Base-by-base conservation (phyloP, 2,888 invertebrate species). In the Idaea dimidiata region DNA sequence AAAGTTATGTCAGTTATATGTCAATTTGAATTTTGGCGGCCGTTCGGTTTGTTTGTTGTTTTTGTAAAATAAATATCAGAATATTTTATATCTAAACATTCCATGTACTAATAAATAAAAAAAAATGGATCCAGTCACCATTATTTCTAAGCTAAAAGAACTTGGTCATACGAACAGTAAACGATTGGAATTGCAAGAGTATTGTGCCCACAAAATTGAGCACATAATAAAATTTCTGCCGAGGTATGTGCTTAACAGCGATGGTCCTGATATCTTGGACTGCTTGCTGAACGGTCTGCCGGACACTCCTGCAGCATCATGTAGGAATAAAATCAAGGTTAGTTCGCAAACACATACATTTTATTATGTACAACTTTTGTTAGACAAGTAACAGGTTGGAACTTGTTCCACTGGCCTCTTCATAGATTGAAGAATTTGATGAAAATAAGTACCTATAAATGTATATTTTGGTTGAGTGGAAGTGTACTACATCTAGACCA, bases 211-310 rank as follows among this genome's bases (percentile, higher is more conserved):
- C 16, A 82, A 88, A 62, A 74, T 84, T 68, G 82, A 84, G 17
- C 75, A 91, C 90, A 82, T 91, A 54, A 58, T 83, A 24, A 81
- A 81, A 62, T 74, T 72, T 65, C 75, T 91, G 67, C 79, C 88
- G 1, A 77, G 81, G 18, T 82, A 84, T 61, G 80, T 91, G 60
- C 62, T 89, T 17, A 83, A 81, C 64, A 86, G 82, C 61, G 91
- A 91, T 74, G 91, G 88, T 0, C 81, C 79, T 31, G 79, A 83
- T 65, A 54, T 91, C 24, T 67, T 90, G 54, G 82, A 87, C 65
- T 88, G 84, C 70, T 71, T 91, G 64, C 74, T 91, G 3, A 88
- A 82, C 76, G 91, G 89, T 58, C 71, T 89, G 24, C 72, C 82
- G 17, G 86, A 87, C 67, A 78, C 70, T 70, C 63, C 75, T 43